These are phyloP conservation scores for Dicrostonyx torquatus DNA, from an alignment of 2,797 vertebrate genomes.

Conservation along the genomic window DNA sequence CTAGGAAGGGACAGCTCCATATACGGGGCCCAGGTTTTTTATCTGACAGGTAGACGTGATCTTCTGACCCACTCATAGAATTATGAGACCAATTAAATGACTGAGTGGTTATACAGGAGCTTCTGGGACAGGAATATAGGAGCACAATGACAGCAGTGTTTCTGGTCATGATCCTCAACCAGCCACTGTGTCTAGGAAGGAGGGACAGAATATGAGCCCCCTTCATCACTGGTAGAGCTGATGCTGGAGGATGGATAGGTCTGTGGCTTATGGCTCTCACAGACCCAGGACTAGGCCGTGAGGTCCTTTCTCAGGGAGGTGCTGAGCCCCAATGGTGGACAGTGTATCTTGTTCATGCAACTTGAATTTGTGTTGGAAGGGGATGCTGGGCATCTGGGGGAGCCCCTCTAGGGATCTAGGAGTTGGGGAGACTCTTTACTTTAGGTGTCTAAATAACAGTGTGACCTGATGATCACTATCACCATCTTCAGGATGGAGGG, in stretches of 20 bases:
- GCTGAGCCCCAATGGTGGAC: background rate
- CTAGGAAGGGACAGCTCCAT: background rate
- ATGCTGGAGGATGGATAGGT: background rate
- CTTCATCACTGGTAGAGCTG: background rate
- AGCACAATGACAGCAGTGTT: background rate
- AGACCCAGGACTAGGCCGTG: background rate
- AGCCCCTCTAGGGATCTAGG: background rate
- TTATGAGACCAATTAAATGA: background rate
- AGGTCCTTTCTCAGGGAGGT: background rate
- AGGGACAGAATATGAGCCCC: accelerated
- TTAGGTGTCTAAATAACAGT: background rate
- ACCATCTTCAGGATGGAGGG: background rate
- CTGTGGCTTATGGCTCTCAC: accelerated
- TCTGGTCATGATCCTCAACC: background rate
- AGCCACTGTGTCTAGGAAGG: background rate
- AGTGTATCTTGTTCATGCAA: background rate
- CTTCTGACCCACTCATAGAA: background rate
- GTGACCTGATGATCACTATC: accelerated
- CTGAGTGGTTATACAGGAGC: background rate
- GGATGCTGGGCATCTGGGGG: background rate
- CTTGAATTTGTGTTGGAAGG: background rate
- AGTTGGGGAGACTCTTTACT: background rate
- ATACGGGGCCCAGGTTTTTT: background rate
- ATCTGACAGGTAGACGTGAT: background rate
- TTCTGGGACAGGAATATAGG: background rate